A percentile compares a stretch with the other conserved stretches of the same genome.
phyloP scores from a whole-genome alignment of 2,113 vertebrate genomes.

The Mystacornis crossleyi region DNA sequence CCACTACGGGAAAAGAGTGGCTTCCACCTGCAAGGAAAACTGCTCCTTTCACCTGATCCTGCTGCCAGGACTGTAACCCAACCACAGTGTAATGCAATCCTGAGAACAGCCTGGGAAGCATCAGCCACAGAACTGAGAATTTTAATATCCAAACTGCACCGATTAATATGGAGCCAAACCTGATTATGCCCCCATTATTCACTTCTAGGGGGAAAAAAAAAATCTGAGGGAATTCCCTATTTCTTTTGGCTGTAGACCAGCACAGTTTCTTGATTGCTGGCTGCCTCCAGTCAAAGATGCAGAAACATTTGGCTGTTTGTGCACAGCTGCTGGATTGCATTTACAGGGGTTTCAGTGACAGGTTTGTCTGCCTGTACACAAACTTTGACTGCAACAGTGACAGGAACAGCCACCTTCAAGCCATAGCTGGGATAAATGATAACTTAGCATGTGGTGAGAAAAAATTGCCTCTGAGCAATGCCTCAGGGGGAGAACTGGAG shows the following conservation, averaged over 20 bases:
- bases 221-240: constrained; percentile 5
- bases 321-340: not conserved
- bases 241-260: not conserved
- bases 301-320: not conserved
- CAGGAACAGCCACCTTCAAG: not conserved
- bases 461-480: not conserved
- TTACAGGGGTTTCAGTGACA: not conserved
- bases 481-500: not conserved
- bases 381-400: not conserved
- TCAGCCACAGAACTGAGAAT: not conserved
- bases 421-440: not conserved
- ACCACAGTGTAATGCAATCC: not conserved
- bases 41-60: not conserved
- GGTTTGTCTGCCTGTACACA: not conserved
- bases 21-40: not conserved
- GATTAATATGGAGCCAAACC: not conserved
- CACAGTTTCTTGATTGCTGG: not conserved
- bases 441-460: not conserved
- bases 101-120: not conserved
- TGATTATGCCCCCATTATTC: not conserved
- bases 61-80: not conserved
- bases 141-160: not conserved
- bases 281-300: not conserved
- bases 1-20: not conserved
- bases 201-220: not conserved